Base-by-base conservation (phyloP, 2,113 vertebrate genomes). In the Delphinus delphis region DNA sequence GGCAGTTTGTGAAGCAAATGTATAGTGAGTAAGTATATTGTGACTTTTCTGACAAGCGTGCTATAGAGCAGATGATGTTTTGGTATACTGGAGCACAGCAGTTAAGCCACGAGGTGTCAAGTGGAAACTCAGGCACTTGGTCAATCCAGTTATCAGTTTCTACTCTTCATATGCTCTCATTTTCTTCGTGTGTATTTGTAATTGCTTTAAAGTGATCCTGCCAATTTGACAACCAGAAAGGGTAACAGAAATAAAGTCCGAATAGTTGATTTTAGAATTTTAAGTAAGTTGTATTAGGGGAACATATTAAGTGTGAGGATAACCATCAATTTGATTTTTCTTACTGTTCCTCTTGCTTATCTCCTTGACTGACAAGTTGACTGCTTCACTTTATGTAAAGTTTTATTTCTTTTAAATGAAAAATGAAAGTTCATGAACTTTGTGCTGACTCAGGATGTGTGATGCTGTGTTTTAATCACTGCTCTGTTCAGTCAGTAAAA, bases 321-420 rank as follows among this genome's bases (percentile, higher is more conserved):
- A 85, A 50, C 23, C 4, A 18, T 83, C 71, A 70, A 0, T 79
- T 84, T 88, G 23, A 31, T 50, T 70, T 93, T 60, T 89, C 53
- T 93, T 82, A 26, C 38, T 41, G 0, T 36, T 95, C 26, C 38
- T 94, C 38, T 91, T 95, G 71, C 44, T n/a, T 50, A 44, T 83
- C 47, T 14, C n/a, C 55, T 90, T 86, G 68, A 73, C 65, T 92
- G 90, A 55, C 90, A 81, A 92, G 68, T 58, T 1, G 60, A 5
- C 77, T 87, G 47, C 18, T 77, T 81, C 87, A 50, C n/a, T 63
- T 73, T 90, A n/a, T 67, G n/a, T 62, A 53, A 60, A 60, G n/a
- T 71, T 95, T 90, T 88, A 67, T 86, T 96, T 83, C 9, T 70
- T 93, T 92, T 94, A 95, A 85, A 88, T 92, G 93, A 94, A 71